Percentiles rank a stretch among this genome's conserved stretches.
Evolutionary conservation across 2,797 vertebrate species (phyloP).

Genomic region (Halcyon leucocephala): DNA sequence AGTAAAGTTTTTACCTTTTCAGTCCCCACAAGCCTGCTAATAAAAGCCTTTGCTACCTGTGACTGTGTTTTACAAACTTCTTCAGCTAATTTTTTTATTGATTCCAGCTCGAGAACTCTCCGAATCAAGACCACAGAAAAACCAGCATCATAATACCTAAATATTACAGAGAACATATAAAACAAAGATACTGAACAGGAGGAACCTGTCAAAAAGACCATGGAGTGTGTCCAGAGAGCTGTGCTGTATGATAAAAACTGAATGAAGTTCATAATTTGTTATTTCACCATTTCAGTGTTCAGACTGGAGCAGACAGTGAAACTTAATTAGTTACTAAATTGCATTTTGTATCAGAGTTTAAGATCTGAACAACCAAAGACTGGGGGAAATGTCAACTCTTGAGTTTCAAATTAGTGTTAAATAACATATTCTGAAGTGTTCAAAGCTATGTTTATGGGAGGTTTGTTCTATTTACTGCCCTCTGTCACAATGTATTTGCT

Average conservation of each 20-base stretch:
- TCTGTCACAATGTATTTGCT: constrained; percentile 14
- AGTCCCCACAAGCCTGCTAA: background rate
- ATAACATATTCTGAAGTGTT: background rate
- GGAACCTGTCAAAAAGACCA: background rate
- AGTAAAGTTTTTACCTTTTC: background rate
- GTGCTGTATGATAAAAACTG: background rate
- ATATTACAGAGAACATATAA: background rate
- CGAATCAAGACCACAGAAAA: background rate
- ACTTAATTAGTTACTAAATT: background rate
- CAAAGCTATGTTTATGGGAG: background rate
- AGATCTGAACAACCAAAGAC: background rate
- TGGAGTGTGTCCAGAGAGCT: background rate
- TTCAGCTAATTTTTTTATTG: background rate
- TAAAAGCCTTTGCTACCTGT: background rate
- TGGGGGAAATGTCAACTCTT: background rate
- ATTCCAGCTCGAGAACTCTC: background rate
- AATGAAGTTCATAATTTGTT: background rate
- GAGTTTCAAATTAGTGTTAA: background rate
- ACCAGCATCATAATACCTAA: background rate
- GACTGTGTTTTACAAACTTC: background rate
- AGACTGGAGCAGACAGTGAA: background rate
- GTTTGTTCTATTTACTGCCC: background rate
- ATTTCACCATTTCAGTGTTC: background rate
- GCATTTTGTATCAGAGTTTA: background rate
- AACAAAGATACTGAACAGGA: background rate